A percentile compares a stretch with the other conserved stretches of the same genome.
Evolutionary conservation across 2,888 invertebrate species (phyloP).

Genomic region (Apotomis capreana): DNA sequence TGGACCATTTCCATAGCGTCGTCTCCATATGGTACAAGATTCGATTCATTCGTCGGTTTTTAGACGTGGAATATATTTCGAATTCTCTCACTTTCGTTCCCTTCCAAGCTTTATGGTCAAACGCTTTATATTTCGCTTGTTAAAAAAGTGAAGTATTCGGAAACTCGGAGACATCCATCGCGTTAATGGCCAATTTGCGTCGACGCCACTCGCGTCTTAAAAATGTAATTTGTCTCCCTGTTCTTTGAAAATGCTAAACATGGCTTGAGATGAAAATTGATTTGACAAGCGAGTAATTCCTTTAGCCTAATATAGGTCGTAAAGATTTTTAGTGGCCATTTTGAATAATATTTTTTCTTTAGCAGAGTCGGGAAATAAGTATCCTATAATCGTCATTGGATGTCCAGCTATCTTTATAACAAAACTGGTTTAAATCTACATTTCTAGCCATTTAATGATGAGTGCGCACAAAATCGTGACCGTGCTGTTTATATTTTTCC

Average conservation of each 20-base stretch:
- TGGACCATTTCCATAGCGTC: too few species aligned
- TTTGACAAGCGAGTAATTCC: constrained; percentile 13
- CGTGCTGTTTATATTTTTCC: too few species aligned
- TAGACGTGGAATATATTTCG: too few species aligned
- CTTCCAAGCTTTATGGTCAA: background rate
- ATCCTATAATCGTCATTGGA: too few species aligned
- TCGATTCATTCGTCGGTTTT: too few species aligned
- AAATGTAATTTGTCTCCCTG: constrained; percentile 29
- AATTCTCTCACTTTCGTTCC: background rate
- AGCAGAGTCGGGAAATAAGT: too few species aligned
- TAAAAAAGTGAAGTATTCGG: constrained; percentile 23
- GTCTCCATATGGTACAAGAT: too few species aligned
- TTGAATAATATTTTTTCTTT: too few species aligned
- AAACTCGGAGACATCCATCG: background rate
- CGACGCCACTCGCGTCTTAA: constrained; percentile 27
- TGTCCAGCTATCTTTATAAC: too few species aligned
- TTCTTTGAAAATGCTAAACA: constrained; percentile 31
- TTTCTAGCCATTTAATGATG: too few species aligned
- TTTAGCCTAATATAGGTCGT: background rate
- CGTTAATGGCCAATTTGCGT: constrained; percentile 37
- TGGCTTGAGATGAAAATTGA: constrained; percentile 20
- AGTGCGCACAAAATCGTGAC: too few species aligned
- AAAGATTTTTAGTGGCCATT: background rate
- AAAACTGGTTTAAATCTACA: too few species aligned
- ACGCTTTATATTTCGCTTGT: constrained; percentile 24